Conservation (phyloP, 2,113 vertebrate species). For the Burhinus oedicnemus region DNA sequence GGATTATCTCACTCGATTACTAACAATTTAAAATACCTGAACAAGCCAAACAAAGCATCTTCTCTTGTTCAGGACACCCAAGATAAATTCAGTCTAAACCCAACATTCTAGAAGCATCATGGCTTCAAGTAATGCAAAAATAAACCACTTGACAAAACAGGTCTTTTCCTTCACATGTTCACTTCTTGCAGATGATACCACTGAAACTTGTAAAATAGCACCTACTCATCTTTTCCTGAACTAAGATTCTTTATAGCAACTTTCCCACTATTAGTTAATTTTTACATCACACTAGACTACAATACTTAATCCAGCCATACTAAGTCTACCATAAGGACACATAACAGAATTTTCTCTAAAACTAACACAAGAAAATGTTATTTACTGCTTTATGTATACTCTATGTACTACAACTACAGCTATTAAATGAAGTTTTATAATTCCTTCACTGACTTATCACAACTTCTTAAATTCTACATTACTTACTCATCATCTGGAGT, state of each 20-base stretch:
- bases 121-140: background rate
- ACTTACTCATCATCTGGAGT: slow-evolving; percentile 99
- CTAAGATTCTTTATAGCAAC: background rate
- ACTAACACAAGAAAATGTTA: background rate
- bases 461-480: background rate
- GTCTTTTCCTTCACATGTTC: background rate
- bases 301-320: background rate
- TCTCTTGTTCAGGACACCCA: background rate
- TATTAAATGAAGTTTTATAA: background rate
- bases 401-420: background rate
- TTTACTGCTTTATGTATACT: background rate
- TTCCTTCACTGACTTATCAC: background rate
- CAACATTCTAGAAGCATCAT: background rate
- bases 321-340: background rate
- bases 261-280: background rate
- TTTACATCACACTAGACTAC: background rate
- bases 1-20: background rate
- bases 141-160: background rate
- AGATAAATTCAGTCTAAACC: background rate
- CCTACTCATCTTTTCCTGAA: background rate
- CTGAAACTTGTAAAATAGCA: background rate
- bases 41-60: background rate
- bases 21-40: background rate
- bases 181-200: background rate
- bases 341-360: background rate